phyloP scores from a whole-genome alignment of 2,113 vertebrate genomes.

The Haemorhous mexicanus region DNA sequence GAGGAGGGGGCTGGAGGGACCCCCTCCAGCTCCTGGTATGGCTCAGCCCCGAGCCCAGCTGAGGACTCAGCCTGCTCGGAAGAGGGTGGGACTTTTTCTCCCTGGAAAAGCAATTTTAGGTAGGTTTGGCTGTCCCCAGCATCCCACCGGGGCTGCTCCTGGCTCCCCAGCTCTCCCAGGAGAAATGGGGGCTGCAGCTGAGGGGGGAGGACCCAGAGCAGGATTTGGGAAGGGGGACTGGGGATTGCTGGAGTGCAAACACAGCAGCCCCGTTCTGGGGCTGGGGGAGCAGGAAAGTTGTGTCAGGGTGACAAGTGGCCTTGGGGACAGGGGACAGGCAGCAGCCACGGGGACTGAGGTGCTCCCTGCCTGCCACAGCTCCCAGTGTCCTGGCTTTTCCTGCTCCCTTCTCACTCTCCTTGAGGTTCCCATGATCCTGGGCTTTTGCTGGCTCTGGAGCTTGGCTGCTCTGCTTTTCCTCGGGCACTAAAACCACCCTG shows the following conservation, averaged over 20 bases:
- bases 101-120: not conserved
- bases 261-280: not conserved
- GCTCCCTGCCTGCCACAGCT: not conserved
- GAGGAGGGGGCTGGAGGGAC: not conserved
- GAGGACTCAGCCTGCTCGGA: accelerated
- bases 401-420: not conserved
- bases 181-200: not conserved
- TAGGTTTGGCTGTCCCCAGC: not conserved
- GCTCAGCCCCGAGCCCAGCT: not conserved
- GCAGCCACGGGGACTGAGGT: not conserved
- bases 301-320: not conserved
- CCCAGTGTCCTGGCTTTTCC: not conserved
- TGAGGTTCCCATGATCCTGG: not conserved
- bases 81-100: not conserved
- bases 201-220: not conserved
- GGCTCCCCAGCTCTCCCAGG: not conserved
- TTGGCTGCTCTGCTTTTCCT: accelerated
- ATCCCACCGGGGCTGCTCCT: accelerated
- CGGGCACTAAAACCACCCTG: not conserved
- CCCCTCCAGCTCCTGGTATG: not conserved
- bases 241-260: not conserved
- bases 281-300: not conserved
- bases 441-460: not conserved
- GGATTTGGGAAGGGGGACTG: not conserved
- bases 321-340: not conserved